These are phyloP conservation scores for Pachymerium ferrugineum DNA, from an alignment of 2,888 invertebrate genomes.

Conservation along the genomic window DNA sequence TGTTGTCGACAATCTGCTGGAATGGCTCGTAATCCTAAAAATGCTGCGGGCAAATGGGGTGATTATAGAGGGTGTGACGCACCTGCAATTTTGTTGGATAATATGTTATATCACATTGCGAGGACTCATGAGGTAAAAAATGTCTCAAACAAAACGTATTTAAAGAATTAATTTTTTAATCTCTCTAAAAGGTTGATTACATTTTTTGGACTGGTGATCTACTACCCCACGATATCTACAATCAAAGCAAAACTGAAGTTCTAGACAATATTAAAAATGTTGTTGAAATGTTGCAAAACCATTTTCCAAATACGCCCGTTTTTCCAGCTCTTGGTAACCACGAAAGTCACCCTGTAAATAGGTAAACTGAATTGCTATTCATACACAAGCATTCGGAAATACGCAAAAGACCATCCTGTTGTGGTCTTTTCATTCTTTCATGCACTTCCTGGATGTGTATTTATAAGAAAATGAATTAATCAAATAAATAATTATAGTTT, in stretches of 20 bases:
- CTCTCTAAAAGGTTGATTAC: slow-evolving; percentile 45
- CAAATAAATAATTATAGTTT: not conserved
- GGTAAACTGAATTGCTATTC: slow-evolving; percentile 56
- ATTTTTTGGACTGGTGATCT: slow-evolving; percentile 93
- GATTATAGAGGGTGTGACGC: slow-evolving; percentile 93
- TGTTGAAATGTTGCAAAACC: slow-evolving; percentile 73
- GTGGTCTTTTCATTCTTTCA: too few relatives aligned
- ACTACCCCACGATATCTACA: slow-evolving; percentile 94
- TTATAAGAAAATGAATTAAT: not conserved
- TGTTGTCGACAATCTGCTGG: slow-evolving; percentile 77
- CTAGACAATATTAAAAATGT: slow-evolving; percentile 77
- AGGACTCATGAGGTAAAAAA: slow-evolving; percentile 70
- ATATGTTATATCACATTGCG: slow-evolving; percentile 83
- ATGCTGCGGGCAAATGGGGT: slow-evolving; percentile 91
- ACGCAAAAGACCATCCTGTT: too few relatives aligned
- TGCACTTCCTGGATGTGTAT: not conserved
- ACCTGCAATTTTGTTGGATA: slow-evolving; percentile 83
- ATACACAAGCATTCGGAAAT: too few relatives aligned
- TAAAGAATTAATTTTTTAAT: not conserved
- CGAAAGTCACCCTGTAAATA: slow-evolving; percentile 91
- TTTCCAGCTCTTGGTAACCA: slow-evolving; percentile 95
- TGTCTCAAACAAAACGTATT: not conserved
- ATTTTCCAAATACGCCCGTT: slow-evolving; percentile 86
- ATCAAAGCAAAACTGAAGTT: slow-evolving; percentile 70
- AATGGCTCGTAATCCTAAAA: slow-evolving; percentile 64